These are phyloP conservation scores for Rafetus swinhoei DNA, from an alignment of 2,113 vertebrate genomes.

Conservation along the genomic window DNA sequence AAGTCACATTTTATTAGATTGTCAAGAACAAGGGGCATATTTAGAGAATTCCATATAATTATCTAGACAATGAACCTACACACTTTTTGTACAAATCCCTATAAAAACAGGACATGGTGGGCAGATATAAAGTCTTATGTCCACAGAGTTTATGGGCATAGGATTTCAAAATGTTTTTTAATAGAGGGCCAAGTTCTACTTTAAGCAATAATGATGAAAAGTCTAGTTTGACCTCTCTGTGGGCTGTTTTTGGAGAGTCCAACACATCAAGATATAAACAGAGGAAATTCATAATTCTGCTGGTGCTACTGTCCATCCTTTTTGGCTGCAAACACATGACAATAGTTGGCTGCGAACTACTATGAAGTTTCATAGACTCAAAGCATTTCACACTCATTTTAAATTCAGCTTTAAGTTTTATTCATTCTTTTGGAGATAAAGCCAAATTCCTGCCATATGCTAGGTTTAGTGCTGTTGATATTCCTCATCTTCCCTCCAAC, in stretches of 20 bases:
- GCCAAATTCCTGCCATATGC: neutral
- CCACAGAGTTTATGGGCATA: neutral
- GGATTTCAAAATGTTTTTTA: neutral
- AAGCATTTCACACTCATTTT: neutral
- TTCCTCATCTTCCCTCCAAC: neutral
- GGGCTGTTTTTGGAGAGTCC: neutral
- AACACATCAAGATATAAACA: neutral
- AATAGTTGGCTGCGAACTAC: neutral
- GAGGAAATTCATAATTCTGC: neutral
- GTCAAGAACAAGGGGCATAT: neutral
- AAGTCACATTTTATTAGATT: neutral
- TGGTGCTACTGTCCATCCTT: neutral
- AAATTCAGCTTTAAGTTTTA: neutral
- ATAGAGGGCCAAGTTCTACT: neutral
- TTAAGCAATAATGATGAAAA: neutral
- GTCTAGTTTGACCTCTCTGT: neutral
- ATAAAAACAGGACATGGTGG: neutral
- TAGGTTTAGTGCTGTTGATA: neutral
- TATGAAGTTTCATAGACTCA: neutral
- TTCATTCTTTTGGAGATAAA: constrained; percentile 1
- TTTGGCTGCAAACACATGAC: neutral
- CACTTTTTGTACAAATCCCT: neutral
- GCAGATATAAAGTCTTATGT: neutral
- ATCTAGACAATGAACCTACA: neutral
- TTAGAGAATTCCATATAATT: neutral